phyloP scores from a whole-genome alignment of 2,113 vertebrate species.

The Catharus bicknelli region DNA sequence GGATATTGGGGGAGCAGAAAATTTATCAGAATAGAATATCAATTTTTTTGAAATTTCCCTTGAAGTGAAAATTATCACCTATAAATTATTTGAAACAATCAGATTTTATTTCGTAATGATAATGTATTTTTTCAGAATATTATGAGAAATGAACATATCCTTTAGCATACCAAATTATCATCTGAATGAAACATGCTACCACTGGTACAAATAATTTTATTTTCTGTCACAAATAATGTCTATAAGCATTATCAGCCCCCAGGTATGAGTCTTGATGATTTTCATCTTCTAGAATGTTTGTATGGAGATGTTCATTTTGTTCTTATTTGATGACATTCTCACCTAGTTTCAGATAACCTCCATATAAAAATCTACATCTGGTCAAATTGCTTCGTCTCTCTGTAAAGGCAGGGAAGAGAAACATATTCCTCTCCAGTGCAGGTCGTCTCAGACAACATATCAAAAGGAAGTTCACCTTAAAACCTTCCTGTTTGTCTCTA shows the following conservation, averaged over 20 bases:
- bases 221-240: neutral
- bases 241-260: neutral
- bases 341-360: neutral
- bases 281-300: neutral
- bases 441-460: neutral
- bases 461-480: neutral
- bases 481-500: neutral
- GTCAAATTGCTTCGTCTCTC: neutral
- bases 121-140: neutral
- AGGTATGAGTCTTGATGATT: neutral
- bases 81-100: neutral
- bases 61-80: neutral
- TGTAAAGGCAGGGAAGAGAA: neutral
- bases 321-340: rapidly evolving
- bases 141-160: neutral
- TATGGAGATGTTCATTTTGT: neutral
- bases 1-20: rapidly evolving
- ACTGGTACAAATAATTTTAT: neutral
- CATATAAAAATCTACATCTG: neutral
- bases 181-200: neutral
- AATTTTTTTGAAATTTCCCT: neutral
- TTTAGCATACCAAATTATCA: neutral
- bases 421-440: neutral
- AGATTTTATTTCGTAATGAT: neutral
- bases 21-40: neutral